Conservation (phyloP, 2,113 vertebrate species). For the Coreoperca whiteheadi region DNA sequence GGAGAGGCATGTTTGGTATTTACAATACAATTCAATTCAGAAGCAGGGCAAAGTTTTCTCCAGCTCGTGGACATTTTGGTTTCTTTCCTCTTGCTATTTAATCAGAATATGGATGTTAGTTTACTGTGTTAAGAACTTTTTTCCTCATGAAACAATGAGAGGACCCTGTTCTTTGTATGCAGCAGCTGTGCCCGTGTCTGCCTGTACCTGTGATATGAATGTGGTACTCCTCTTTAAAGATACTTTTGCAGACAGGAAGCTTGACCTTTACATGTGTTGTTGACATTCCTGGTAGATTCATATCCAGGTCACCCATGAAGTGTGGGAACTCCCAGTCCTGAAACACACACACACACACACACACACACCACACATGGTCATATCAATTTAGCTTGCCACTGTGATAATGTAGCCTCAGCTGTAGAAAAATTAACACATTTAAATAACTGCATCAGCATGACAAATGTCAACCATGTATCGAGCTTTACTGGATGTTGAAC, state of each 20-base stretch:
- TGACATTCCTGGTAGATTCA: slow-evolving; percentile 95
- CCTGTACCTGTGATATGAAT: slow-evolving; percentile 96
- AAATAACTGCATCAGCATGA: slow-evolving; percentile 7
- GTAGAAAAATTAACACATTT: slow-evolving; percentile 30
- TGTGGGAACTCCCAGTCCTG: slow-evolving; percentile 99
- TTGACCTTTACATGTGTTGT: slow-evolving; percentile 94
- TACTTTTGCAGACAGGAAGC: slow-evolving; percentile 92
- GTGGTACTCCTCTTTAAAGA: slow-evolving; percentile 97
- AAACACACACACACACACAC: slow-evolving; percentile 26
- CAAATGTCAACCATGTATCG: slow-evolving; percentile 34
- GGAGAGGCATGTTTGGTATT: slow-evolving; percentile 14
- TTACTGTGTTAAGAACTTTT: background rate
- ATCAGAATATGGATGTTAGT: slow-evolving; percentile 19
- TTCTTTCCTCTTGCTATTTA: slow-evolving; percentile 32
- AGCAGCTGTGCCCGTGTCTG: background rate
- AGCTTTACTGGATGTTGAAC: slow-evolving; percentile 39
- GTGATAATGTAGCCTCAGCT: background rate
- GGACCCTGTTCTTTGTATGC: background rate
- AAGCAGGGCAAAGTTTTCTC: slow-evolving; percentile 58
- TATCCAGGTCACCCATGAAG: slow-evolving; percentile 97
- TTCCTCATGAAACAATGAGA: slow-evolving; percentile 12
- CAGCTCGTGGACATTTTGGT: slow-evolving; percentile 11
- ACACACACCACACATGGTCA: slow-evolving; percentile 6
- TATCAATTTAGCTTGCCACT: background rate
- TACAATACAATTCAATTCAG: slow-evolving; percentile 14